Evolutionary conservation across 1,140 invertebrate species (phyloP), one percentile per base, ranked within the genome.

Genomic region (Mesaphorura yosii): DNA sequence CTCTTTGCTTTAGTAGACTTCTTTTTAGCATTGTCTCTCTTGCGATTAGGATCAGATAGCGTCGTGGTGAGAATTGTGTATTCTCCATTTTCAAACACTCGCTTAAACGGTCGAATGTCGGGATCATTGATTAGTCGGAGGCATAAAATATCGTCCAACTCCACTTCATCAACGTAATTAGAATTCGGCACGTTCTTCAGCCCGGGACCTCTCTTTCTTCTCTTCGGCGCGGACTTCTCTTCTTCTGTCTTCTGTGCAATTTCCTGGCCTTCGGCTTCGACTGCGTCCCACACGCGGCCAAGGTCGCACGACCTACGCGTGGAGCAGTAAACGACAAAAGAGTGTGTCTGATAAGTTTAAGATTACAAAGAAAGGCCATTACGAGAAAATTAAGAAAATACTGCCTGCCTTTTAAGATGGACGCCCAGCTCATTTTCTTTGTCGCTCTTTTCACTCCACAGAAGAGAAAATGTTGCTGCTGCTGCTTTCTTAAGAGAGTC

Each of bases 61-160:
- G n/a, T n/a, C n/a, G n/a, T n/a, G n/a, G 48, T 14, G 20, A 50
- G 34, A 12, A 50, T 50, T 14, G 48, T 50, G 48, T 50, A 50
- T 19, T 23, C 20, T 23, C 29, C 20, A 50, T 50, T 50, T 17
- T 50, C 48, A 15, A 50, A 50, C 27, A 39, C 37, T 2, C 10
- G 20, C 1, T 12, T 50, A 23, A 50, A 50, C 14, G 48, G 48
- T 17, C 40, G 26, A 0, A 40, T 7, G 34, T 50, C 40, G 27
- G 22, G 23, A 28, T 40, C 48, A 27, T 50, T 50, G 31, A 50
- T 22, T 15, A 50, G 23, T 27, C 38, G 19, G 6, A n/a, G 28
- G 38, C 48, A 50, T n/a, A n/a, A n/a, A 7, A 50, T 23, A 26
- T 19, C 40, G 10, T 46, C 44, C n/a, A n/a, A n/a, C 31, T 34